These are phyloP conservation scores for Paraescarpia echinospica DNA, from an alignment of 1,140 invertebrate species.

Conservation along the genomic window DNA sequence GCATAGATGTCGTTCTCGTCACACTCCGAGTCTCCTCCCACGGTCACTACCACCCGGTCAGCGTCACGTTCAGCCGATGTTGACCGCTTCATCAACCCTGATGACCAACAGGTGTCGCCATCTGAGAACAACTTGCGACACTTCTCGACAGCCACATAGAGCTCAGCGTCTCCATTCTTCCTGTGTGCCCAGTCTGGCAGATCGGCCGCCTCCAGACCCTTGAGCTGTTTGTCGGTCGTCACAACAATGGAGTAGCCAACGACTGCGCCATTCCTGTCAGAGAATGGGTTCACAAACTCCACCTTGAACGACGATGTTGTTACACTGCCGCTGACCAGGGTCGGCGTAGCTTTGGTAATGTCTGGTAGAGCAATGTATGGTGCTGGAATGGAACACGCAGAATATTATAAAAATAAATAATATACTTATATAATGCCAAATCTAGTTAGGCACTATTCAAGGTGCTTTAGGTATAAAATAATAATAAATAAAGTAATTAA, in stretches of 20 bases:
- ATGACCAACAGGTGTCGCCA: background rate
- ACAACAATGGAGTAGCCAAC: conserved; percentile 10
- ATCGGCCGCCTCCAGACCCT: background rate
- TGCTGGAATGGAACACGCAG: background rate
- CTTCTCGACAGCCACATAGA: conserved; percentile 12
- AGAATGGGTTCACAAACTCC: conserved; percentile 16
- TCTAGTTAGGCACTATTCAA: too few relatives aligned
- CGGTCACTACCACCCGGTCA: background rate
- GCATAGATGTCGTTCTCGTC: background rate
- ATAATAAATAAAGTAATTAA: too few relatives aligned
- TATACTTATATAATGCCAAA: too few relatives aligned
- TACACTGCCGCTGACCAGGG: background rate
- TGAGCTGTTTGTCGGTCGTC: background rate
- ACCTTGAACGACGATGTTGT: background rate
- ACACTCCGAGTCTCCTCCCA: background rate
- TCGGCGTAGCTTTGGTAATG: background rate
- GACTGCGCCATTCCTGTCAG: conserved; percentile 11
- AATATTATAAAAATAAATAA: too few relatives aligned
- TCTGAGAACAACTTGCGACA: background rate
- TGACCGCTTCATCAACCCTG: background rate
- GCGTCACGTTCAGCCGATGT: too few relatives aligned
- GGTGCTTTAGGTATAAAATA: too few relatives aligned
- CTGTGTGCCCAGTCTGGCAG: background rate
- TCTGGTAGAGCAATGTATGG: background rate
- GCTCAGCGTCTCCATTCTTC: background rate